Percentiles rank a stretch among this genome's conserved stretches.
Conservation (phyloP, 2,888 invertebrate genomes). For the Temnothorax unifasciatus region DNA sequence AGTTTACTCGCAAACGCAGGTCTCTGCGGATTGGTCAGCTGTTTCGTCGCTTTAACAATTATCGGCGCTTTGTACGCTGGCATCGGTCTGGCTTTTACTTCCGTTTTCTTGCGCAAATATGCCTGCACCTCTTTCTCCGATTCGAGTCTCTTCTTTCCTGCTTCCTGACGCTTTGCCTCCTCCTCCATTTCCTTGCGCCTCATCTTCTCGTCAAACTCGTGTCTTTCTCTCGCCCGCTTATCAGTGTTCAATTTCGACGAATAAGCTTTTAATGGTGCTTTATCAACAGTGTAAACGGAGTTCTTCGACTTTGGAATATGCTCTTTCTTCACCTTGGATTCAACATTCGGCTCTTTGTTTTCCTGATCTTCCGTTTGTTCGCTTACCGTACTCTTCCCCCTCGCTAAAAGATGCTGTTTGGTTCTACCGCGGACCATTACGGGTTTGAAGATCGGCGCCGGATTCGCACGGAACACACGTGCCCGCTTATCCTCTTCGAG, state of each 20-base stretch:
- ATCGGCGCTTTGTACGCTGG: no score
- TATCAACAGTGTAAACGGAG: background rate
- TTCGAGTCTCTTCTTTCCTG: no score
- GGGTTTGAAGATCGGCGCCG: constrained; percentile 88
- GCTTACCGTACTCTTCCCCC: constrained; percentile 58
- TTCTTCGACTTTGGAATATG: background rate
- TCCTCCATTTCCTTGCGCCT: constrained; percentile 87
- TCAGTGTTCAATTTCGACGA: constrained; percentile 88
- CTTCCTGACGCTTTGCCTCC: constrained; percentile 86
- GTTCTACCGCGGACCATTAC: constrained; percentile 82
- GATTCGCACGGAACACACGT: constrained; percentile 91
- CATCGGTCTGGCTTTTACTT: no score
- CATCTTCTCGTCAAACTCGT: constrained; percentile 87
- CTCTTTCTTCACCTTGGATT: background rate
- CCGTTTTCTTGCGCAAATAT: no score
- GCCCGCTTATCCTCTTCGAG: constrained; percentile 89
- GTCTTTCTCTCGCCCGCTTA: constrained; percentile 89
- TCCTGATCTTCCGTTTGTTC: constrained; percentile 51
- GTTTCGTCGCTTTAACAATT: no score
- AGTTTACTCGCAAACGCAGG: no score
- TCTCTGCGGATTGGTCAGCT: no score
- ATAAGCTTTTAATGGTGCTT: background rate
- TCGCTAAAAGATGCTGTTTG: constrained; percentile 78
- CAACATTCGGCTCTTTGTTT: constrained; percentile 62
- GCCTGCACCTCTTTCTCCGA: no score